Percentiles rank a stretch among this genome's conserved stretches.
Conservation (phyloP, 2,113 vertebrate genomes). For the Boulengeromyrus knoepffleri region DNA sequence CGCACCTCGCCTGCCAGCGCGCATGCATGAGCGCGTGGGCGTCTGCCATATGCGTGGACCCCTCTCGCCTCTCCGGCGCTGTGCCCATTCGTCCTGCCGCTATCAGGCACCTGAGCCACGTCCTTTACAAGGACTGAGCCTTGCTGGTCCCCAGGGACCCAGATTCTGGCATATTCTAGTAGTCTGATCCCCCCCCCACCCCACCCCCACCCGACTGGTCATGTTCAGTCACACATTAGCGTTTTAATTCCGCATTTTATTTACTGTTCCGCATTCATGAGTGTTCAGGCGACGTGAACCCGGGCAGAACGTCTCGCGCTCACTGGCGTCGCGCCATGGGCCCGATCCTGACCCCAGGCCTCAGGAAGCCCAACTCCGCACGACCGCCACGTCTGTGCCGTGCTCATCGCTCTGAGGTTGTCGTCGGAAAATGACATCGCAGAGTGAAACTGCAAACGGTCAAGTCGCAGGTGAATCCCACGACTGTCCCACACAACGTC, state of each 20-base stretch:
- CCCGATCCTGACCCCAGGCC: neutral
- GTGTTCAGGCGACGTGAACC: neutral
- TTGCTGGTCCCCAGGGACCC: neutral
- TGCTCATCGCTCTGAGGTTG: neutral
- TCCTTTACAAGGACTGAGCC: neutral
- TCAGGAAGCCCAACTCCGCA: neutral
- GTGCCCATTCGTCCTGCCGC: neutral
- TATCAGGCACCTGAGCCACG: neutral
- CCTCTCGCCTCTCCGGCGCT: neutral
- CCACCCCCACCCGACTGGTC: neutral
- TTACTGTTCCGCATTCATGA: neutral
- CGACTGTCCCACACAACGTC: neutral
- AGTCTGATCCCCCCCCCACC: neutral
- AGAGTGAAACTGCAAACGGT: neutral
- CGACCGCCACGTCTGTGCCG: neutral
- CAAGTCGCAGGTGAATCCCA: neutral
- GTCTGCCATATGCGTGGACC: neutral
- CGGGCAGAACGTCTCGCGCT: neutral
- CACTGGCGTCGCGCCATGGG: neutral
- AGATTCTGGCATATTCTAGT: neutral
- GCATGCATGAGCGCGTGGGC: neutral
- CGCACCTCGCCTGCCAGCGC: neutral
- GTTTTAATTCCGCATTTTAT: neutral
- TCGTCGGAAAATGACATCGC: too few relatives aligned
- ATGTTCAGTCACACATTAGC: neutral